phyloP scores from a whole-genome alignment of 2,888 invertebrate genomes.

The Tipula vernalis region DNA sequence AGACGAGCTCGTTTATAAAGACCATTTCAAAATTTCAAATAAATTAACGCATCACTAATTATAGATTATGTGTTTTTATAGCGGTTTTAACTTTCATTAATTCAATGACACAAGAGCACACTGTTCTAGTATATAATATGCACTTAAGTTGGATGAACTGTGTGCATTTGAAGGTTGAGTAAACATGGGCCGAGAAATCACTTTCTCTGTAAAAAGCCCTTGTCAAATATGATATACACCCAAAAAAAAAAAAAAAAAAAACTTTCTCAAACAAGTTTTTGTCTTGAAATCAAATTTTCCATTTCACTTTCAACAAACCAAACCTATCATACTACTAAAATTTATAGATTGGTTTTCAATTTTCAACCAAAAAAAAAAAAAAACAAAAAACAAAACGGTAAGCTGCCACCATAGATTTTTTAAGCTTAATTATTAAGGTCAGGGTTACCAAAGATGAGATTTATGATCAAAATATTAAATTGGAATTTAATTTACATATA shows the following conservation, averaged over 20 bases:
- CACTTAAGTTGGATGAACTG: too few species aligned
- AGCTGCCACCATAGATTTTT: neutral
- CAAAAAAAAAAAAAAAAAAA: too few species aligned
- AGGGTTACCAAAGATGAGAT: neutral
- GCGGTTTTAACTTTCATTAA: neutral
- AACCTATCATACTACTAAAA: neutral
- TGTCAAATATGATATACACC: too few species aligned
- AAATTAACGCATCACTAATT: neutral
- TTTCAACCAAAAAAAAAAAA: too few species aligned
- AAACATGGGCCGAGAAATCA: too few species aligned
- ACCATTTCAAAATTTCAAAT: neutral
- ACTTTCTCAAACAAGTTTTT: neutral
- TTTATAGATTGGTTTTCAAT: neutral
- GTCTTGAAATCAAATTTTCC: neutral
- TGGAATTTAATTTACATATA: too few species aligned
- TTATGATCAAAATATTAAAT: too few species aligned
- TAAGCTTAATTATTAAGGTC: neutral
- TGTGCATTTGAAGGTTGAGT: too few species aligned
- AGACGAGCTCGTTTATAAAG: neutral
- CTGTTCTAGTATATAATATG: neutral
- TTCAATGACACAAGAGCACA: neutral
- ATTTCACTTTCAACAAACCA: neutral
- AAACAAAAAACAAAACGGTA: neutral
- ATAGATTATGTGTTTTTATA: neutral
- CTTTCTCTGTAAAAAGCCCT: too few species aligned